A percentile compares a stretch with the other conserved stretches of the same genome.
phyloP scores from a whole-genome alignment of 2,113 vertebrate species.

The Glaucomys volans region DNA sequence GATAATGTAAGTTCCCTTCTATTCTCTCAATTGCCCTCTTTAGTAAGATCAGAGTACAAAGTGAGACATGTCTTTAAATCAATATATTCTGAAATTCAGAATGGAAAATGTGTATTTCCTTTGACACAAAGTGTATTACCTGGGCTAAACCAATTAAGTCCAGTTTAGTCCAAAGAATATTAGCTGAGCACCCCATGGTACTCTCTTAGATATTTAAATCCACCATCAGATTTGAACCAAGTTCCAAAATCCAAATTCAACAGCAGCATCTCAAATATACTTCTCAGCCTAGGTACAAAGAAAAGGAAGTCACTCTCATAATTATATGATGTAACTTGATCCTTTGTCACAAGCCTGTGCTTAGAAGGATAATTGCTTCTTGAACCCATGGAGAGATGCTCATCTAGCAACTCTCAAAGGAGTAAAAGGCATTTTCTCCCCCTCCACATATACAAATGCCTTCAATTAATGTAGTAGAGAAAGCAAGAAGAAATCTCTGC shows the following conservation, averaged over 20 bases:
- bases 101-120: neutral
- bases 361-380: neutral
- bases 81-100: conserved; percentile 23
- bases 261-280: conserved; percentile 8
- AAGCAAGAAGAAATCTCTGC: conserved; percentile 22
- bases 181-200: neutral
- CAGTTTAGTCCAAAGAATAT: neutral
- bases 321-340: conserved; percentile 13
- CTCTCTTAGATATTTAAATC: neutral
- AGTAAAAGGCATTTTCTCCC: neutral
- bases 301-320: neutral
- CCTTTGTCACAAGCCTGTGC: neutral
- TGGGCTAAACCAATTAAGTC: neutral
- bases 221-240: neutral
- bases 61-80: neutral
- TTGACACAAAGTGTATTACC: neutral
- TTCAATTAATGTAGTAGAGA: conserved; percentile 22
- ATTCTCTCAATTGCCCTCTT: neutral
- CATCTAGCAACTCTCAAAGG: neutral
- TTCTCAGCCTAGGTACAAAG: neutral
- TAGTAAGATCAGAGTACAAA: neutral
- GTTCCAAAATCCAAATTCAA: neutral
- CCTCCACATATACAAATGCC: neutral
- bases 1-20: neutral
- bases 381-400: neutral